Evolutionary conservation across 1,140 invertebrate genomes (phyloP).

Genomic region (Hyphantria cunea): DNA sequence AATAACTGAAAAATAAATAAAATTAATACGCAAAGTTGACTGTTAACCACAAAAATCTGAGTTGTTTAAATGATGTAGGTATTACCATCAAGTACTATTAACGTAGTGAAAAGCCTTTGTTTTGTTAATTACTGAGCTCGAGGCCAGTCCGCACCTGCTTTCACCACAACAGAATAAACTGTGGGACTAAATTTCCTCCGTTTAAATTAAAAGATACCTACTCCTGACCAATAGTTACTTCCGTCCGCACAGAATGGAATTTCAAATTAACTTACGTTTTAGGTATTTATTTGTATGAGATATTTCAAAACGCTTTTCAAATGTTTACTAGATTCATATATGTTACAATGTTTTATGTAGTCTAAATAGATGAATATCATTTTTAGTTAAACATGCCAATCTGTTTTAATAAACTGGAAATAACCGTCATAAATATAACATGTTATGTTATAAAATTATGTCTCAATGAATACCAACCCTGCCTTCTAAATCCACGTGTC

Average conservation of each 20-base stretch:
- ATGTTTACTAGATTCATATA: no score
- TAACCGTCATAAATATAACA: no score
- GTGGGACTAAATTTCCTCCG: slow-evolving; percentile 53
- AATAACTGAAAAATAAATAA: not conserved
- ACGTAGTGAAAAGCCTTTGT: slow-evolving; percentile 58
- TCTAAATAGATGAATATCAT: no score
- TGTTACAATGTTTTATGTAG: no score
- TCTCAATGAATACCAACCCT: no score
- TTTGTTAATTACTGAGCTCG: slow-evolving; percentile 59
- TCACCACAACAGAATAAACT: slow-evolving; percentile 56
- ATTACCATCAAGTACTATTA: slow-evolving; percentile 54
- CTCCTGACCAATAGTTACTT: slow-evolving; percentile 41
- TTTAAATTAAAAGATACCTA: slow-evolving; percentile 54
- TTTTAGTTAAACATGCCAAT: no score
- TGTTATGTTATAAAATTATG: no score
- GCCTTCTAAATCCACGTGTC: no score
- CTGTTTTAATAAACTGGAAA: no score
- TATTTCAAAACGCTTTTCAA: no score
- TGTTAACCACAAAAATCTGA: slow-evolving; percentile 32
- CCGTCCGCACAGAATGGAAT: slow-evolving; percentile 27
- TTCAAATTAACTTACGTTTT: slow-evolving; percentile 29
- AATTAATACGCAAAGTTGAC: slow-evolving; percentile 23
- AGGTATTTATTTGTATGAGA: slow-evolving; percentile 3
- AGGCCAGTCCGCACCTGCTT: slow-evolving; percentile 50
- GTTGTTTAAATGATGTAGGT: slow-evolving; percentile 55